Percentiles rank a stretch among this genome's conserved stretches.
Evolutionary conservation across 2,113 vertebrate genomes (phyloP).

Genomic region (Python bivittatus): DNA sequence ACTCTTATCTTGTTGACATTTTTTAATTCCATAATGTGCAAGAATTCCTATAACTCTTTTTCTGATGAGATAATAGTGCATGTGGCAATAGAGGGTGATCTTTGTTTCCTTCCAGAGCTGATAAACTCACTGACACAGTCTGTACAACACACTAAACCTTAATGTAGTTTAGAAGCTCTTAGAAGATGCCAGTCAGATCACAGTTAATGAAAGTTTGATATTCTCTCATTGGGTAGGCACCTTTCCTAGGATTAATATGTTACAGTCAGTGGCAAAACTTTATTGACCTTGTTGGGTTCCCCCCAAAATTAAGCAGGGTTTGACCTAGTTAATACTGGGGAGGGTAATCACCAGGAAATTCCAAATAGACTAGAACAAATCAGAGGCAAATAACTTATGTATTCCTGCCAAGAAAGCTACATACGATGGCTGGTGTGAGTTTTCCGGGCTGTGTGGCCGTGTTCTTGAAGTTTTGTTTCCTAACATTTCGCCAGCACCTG

Average conservation of each 20-base stretch:
- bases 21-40: background rate
- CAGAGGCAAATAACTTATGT: background rate
- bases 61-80: background rate
- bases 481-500: no score
- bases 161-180: background rate
- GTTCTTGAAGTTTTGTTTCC: no score
- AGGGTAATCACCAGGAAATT: background rate
- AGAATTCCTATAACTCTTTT: background rate
- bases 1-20: background rate
- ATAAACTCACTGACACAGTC: background rate
- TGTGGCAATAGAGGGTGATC: background rate
- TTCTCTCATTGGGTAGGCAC: background rate
- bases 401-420: background rate
- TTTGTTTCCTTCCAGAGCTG: background rate
- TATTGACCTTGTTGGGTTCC: background rate
- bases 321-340: background rate
- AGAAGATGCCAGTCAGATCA: background rate
- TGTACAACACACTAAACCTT: background rate
- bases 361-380: background rate
- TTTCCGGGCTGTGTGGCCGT: no score
- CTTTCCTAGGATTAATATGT: background rate
- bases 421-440: no score
- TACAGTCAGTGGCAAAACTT: background rate
- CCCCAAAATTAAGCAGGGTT: background rate
- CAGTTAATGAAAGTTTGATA: background rate